A percentile compares a stretch with the other conserved stretches of the same genome.
These are phyloP conservation scores for Aselliscus stoliczkanus DNA, from an alignment of 2,797 vertebrate species.

Conservation along the genomic window DNA sequence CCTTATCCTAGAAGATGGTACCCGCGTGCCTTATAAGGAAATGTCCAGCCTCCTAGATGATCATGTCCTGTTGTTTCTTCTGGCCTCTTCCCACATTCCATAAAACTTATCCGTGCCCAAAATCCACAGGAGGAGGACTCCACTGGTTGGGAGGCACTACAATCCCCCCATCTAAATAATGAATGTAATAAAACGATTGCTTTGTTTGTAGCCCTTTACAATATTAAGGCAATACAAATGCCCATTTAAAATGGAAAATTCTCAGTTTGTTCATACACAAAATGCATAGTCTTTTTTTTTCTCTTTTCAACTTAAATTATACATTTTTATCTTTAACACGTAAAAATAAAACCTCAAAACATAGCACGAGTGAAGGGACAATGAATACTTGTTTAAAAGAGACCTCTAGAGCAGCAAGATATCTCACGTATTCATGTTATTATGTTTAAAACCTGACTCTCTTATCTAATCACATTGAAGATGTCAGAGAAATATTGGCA, in stretches of 20 bases:
- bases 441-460: background rate
- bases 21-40: background rate
- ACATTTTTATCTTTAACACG: background rate
- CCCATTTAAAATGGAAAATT: background rate
- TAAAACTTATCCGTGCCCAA: background rate
- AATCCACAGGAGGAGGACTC: background rate
- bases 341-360: background rate
- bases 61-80: background rate
- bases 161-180: accelerated
- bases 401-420: background rate
- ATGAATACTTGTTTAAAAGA: background rate
- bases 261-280: background rate
- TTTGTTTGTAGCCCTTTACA: background rate
- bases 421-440: background rate
- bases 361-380: background rate
- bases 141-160: background rate
- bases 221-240: background rate
- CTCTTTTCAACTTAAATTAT: background rate
- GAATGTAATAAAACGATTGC: background rate
- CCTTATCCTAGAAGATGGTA: no score
- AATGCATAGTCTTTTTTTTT: background rate
- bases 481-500: slow-evolving; percentile 24
- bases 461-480: slow-evolving; percentile 7
- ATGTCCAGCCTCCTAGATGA: background rate
- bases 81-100: background rate